Evolutionary conservation across 2,113 vertebrate species (phyloP), one percentile per base, ranked within the genome.

Genomic region (Megaptera novaeangliae): DNA sequence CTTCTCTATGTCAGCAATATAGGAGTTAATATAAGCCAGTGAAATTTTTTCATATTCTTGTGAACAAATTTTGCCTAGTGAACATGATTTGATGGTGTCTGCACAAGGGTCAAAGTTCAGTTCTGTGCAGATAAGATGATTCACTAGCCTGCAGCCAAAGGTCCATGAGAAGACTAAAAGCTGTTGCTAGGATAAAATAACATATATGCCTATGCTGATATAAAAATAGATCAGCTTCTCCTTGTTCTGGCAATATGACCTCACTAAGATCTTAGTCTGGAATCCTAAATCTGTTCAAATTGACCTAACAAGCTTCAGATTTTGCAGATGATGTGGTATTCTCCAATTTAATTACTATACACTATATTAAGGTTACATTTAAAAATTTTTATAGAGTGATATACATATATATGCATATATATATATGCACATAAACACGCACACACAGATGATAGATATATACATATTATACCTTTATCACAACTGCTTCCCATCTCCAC

Each of bases 401-500:
- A 96, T 66, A 94, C 36, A 88, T 41, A 92, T 41, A 95, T 77
- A 95, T 31, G 91, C 93, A 96, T 36, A 96, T 15, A 91, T 88
- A 81, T 88, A 81, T 63, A 82, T 74, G 66, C 88, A 97, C 66
- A 94, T 80, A 97, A 74, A 98, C 34, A 94, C 2, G 39, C 80
- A 96, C 44, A 96, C 36, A 88, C 25, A 98, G 46, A 94, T 94
- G 83, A 97, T 31, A 96, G 78, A 98, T 69, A 97, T 80, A 94
- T 84, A 97, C 81, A 94, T 23, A 98, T 92, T 98, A 98, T 99
- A 99, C 99, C 99, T 99, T 99, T 99, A 98, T 99, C 99, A 97
- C 99, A 99, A 99, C 99, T 99, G 99, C 99, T 99, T 98, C 99
- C 99, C 99, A 99, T 99, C 99, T 99, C 99, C 98, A 97, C 98